phyloP scores from a whole-genome alignment of 2,113 vertebrate genomes.

The Actinemys pallida region DNA sequence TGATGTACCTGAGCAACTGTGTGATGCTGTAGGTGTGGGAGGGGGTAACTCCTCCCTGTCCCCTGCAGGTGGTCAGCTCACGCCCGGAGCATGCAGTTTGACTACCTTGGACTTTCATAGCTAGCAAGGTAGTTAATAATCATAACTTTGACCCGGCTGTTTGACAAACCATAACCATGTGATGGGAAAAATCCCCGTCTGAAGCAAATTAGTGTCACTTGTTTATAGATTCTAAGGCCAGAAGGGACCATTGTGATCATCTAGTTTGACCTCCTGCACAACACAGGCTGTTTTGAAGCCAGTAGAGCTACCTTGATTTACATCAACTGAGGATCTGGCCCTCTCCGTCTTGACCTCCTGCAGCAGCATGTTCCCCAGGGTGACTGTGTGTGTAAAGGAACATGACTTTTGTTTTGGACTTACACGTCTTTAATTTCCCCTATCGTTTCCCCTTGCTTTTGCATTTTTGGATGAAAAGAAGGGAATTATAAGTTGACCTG shows the following conservation, averaged over 20 bases:
- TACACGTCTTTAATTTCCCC: conserved; percentile 28
- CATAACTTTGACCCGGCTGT: not conserved
- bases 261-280: not conserved
- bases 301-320: not conserved
- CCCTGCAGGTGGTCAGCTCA: not conserved
- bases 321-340: not conserved
- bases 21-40: not conserved
- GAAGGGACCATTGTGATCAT: not conserved
- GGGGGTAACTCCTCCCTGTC: not conserved
- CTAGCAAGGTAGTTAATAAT: not conserved
- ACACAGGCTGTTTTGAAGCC: not conserved
- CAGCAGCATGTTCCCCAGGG: not conserved
- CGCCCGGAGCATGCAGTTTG: not conserved
- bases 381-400: not conserved
- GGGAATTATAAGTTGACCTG: not conserved
- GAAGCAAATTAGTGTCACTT: not conserved
- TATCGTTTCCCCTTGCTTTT: not conserved
- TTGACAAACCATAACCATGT: not conserved
- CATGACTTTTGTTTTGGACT: conserved; percentile 14
- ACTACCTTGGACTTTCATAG: not conserved
- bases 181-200: not conserved
- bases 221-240: not conserved
- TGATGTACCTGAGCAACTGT: not conserved
- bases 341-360: not conserved
- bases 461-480: conserved; percentile 25